Conservation (phyloP, 2,797 vertebrate genomes). For the Sebastes nivosus region DNA sequence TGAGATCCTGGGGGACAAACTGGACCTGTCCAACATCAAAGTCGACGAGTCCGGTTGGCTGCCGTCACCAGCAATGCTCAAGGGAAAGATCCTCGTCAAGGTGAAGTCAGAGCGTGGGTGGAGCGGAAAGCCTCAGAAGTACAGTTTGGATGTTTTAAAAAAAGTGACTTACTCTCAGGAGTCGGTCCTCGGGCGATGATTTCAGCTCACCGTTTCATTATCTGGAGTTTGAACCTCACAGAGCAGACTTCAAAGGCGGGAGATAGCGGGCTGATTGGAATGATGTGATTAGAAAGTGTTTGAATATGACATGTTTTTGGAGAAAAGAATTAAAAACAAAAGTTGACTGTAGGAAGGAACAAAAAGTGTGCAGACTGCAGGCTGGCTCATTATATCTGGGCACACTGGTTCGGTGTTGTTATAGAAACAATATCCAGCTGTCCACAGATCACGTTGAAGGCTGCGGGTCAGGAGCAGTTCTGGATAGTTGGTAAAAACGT, state of each 20-base stretch:
- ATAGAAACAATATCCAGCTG: background rate
- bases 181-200: background rate
- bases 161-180: background rate
- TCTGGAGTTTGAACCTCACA: background rate
- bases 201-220: background rate
- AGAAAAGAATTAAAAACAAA: constrained; percentile 1
- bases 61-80: constrained; percentile 92
- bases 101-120: constrained; percentile 66
- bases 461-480: background rate
- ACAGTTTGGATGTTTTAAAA: background rate
- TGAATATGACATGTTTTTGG: background rate
- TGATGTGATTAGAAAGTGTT: background rate
- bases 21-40: constrained; percentile 88
- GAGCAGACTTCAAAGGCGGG: constrained; percentile 37
- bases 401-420: background rate
- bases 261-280: background rate
- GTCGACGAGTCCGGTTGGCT: constrained; percentile 82
- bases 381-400: background rate
- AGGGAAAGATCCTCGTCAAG: constrained; percentile 96
- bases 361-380: background rate
- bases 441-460: background rate
- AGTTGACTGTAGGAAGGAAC: background rate
- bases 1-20: constrained; percentile 92
- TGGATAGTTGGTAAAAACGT: background rate
- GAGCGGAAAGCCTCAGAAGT: background rate